Conservation (phyloP, 2,113 vertebrate species). For the Galeopterus variegatus region DNA sequence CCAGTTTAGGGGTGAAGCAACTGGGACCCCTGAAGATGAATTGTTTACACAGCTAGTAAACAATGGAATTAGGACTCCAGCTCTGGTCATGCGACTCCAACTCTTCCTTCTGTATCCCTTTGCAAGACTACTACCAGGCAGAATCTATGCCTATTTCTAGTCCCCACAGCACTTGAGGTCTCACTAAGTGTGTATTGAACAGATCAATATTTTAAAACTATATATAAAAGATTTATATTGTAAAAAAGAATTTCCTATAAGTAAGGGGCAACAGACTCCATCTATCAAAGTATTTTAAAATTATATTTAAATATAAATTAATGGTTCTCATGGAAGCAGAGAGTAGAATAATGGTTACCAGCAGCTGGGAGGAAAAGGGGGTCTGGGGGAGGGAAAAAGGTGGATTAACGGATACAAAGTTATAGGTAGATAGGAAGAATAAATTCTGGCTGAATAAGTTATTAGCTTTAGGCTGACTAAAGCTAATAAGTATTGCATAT, state of each 20-base stretch:
- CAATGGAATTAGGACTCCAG: neutral
- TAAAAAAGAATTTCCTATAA: neutral
- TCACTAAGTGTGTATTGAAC: neutral
- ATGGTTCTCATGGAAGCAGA: no score
- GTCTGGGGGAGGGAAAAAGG: no score
- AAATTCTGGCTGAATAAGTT: no score
- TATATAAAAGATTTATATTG: neutral
- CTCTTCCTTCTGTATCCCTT: neutral
- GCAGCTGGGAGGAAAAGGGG: no score
- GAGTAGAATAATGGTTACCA: no score
- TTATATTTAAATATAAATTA: conserved; percentile 36
- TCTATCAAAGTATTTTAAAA: neutral
- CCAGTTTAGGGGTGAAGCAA: neutral
- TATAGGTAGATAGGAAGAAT: no score
- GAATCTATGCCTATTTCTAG: neutral
- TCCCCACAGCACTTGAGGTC: neutral
- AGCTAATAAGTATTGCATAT: no score
- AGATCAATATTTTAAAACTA: neutral
- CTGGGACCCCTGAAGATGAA: neutral
- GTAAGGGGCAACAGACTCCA: neutral
- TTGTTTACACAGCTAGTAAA: neutral
- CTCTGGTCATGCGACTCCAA: neutral
- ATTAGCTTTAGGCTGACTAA: no score
- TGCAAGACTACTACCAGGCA: neutral
- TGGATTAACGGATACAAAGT: no score